A percentile compares a stretch with the other conserved stretches of the same genome.
Evolutionary conservation across 2,113 vertebrate genomes (phyloP).

Genomic region (Pangasianodon hypophthalmus): DNA sequence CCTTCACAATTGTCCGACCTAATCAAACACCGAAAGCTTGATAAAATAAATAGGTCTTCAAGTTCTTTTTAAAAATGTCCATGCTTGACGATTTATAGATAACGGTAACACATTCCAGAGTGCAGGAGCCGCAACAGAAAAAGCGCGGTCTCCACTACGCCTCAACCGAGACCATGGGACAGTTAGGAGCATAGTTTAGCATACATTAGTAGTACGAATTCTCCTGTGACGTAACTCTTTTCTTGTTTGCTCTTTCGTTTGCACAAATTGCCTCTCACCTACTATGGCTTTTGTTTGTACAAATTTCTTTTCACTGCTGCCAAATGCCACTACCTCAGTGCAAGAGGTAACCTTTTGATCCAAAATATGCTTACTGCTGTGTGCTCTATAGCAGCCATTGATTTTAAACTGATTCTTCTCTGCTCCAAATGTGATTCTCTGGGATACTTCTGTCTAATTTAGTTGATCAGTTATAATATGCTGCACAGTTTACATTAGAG

Average conservation of each 20-base stretch:
- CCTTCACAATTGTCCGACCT: no score
- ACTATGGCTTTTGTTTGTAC: conserved; percentile 1
- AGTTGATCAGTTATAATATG: background rate
- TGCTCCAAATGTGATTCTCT: background rate
- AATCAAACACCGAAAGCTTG: no score
- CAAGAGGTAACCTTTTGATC: conserved; percentile 26
- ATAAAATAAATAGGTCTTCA: no score
- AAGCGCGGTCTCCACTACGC: no score
- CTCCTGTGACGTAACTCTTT: background rate
- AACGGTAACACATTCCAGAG: no score
- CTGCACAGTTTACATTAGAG: background rate
- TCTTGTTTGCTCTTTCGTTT: background rate
- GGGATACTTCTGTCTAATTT: background rate
- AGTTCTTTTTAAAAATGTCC: no score
- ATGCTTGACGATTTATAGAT: no score
- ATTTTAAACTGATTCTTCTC: background rate
- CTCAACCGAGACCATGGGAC: no score
- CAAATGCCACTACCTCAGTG: background rate
- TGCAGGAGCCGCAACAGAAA: no score
- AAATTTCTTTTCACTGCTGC: background rate
- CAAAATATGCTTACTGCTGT: background rate
- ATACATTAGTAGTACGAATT: background rate
- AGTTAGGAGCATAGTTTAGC: no score
- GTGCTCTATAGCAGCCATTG: background rate
- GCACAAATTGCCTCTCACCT: background rate